Base-by-base conservation (phyloP, 2,888 invertebrate species). In the Xestia c-nigrum region DNA sequence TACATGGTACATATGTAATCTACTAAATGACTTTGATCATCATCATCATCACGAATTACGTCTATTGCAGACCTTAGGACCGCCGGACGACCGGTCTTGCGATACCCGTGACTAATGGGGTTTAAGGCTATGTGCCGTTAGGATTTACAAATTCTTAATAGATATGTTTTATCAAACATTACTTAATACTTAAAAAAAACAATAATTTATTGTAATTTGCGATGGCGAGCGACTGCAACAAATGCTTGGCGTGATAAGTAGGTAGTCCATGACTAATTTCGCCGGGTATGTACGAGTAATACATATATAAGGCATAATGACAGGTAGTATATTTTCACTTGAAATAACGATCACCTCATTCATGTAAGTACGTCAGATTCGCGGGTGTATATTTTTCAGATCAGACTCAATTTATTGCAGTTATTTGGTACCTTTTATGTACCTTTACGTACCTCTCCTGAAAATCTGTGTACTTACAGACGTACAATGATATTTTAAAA, bases 1-100 rank as follows among this genome's bases (percentile, higher is more conserved):
- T 97, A 69, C 98, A 98, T 92, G 97, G 98, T 98, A 96, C 97
- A 98, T 98, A 96, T 94, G n/a, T 61, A 77, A 61, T 67, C 21
- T 7, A 64, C 40, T 64, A 40, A 47, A 59, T 75, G 66, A 14
- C 6, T 59, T 40, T 40, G 38, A 40, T 16, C 24, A 38, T 31
- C 55, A 57, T 31, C 55, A 57, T 64, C 3, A 63, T 70, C 16
- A 38, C 46, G 38, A 61, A 61, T 46, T 3, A 50, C 9, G 66
- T 43, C 19, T 14, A n/a, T 16, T n/a, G 43, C 31, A 59, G 19
- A 19, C 40, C 5, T 9, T 19, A 50, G 24, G 50, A 19, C 6
- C 14, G 24, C 16, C 24, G 47, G 9, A 24, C 31, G 2, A 4
- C 46, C 14, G 16, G 14, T n/a, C 31, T 9, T 43, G 16, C n/a